Evolutionary conservation across 1,140 invertebrate genomes (phyloP), one percentile per base, ranked within the genome.

Genomic region (Yoshiicerus persimilis): DNA sequence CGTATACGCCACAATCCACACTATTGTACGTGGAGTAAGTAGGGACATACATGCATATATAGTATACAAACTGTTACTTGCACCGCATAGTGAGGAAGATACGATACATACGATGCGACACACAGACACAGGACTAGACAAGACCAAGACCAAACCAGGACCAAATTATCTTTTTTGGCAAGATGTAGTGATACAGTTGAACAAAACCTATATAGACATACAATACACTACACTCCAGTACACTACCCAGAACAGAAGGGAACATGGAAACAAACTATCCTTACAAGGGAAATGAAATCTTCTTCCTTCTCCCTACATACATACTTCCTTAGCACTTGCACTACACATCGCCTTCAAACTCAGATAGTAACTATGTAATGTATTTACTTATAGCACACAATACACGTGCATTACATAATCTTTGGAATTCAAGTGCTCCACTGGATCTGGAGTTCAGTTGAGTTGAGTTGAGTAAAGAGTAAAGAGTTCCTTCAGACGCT

Each of bases 151-250:
- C 47, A 56, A 56, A 56, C 47, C 47, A 56, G n/a, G 85, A 86
- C 56, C 56, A 86, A 86, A 86, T 86, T 86, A 86, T 86, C 85
- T 86, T 86, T 86, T 70, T 86, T 86, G 85, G 85, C 85, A 86
- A 86, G 85, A 86, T 86, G 38, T 56, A 80, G 75, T 38, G 75
- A 80, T 80, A 80, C 75, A 80, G 34, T 30, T 34, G 34, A 80
- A 36, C 34, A 20, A 80, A 20, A 9, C 16, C 47, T 56, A n/a
- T 70, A 70, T 25, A 70, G 64, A 27, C 64, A 70, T 2, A 30
- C 23, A n/a, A 10, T 5, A 27, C 11, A n/a, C n/a, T n/a, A n/a
- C n/a, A n/a, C n/a, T n/a, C n/a, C n/a, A n/a, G n/a, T n/a, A n/a
- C n/a, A n/a, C n/a, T n/a, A 66, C 9, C 62, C 23, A 23, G 20